Evolutionary conservation across 2,888 invertebrate genomes (phyloP).

Genomic region (Meteorus cinctellus): DNA sequence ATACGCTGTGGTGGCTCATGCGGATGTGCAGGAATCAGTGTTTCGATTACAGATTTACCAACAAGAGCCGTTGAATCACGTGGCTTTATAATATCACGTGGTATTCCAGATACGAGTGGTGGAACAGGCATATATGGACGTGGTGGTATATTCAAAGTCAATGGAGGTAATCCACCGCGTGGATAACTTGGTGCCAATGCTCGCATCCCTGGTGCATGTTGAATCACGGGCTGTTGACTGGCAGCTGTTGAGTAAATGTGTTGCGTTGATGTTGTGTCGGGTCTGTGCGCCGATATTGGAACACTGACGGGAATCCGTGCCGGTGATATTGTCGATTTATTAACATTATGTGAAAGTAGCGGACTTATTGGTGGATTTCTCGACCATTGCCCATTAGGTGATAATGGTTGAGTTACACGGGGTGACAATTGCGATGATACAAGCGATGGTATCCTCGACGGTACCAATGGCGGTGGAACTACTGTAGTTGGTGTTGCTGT

Average conservation of each 20-base stretch:
- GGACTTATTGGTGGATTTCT: constrained; percentile 59
- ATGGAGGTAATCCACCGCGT: constrained; percentile 67
- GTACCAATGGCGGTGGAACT: constrained; percentile 62
- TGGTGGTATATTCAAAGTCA: constrained; percentile 68
- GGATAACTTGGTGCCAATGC: constrained; percentile 68
- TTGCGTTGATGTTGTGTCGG: constrained; percentile 59
- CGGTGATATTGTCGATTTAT: constrained; percentile 58
- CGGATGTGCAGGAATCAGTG: constrained; percentile 64
- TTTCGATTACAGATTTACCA: constrained; percentile 69
- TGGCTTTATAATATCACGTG: constrained; percentile 57
- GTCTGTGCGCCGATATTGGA: constrained; percentile 65
- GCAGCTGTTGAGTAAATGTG: constrained; percentile 70
- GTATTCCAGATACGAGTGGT: constrained; percentile 61
- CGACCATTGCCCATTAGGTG: constrained; percentile 70
- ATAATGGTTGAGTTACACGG: constrained; percentile 62
- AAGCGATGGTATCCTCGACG: constrained; percentile 63
- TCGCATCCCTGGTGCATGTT: constrained; percentile 70
- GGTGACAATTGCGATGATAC: constrained; percentile 62
- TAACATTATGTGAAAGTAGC: constrained; percentile 54
- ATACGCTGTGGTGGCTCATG: constrained; percentile 63
- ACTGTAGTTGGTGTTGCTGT: constrained; percentile 45
- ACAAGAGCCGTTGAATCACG: constrained; percentile 57
- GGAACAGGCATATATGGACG: constrained; percentile 69
- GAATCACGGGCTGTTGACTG: constrained; percentile 70
- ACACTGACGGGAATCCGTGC: constrained; percentile 68